phyloP scores from a whole-genome alignment of 2,113 vertebrate genomes.

The Perccottus glenii region DNA sequence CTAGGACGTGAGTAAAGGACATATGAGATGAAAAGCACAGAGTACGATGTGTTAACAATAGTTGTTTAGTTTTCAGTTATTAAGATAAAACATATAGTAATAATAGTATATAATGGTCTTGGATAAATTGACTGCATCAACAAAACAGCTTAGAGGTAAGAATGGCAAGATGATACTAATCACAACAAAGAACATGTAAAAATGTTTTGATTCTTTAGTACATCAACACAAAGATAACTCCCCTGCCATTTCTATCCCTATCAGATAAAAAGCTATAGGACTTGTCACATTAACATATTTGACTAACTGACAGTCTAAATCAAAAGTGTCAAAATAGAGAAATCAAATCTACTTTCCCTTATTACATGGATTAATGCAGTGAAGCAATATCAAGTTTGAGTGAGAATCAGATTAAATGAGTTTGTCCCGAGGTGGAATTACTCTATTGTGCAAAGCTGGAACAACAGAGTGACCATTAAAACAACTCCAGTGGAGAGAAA shows the following conservation, averaged over 20 bases:
- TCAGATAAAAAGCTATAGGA: neutral
- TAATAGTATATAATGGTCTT: too few relatives aligned
- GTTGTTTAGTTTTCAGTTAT: too few relatives aligned
- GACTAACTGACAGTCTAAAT: neutral
- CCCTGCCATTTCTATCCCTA: too few relatives aligned
- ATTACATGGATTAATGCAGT: neutral
- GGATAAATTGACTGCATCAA: too few relatives aligned
- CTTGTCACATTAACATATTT: neutral
- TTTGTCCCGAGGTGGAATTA: slow-evolving; percentile 3
- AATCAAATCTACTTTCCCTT: neutral
- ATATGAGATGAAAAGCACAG: slow-evolving; percentile 4
- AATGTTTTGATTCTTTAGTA: too few relatives aligned
- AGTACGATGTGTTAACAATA: neutral
- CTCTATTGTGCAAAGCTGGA: slow-evolving; percentile 33
- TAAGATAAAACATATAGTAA: too few relatives aligned
- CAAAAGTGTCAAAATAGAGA: too few relatives aligned
- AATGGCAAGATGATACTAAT: too few relatives aligned
- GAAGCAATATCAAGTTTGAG: neutral
- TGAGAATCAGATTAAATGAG: neutral
- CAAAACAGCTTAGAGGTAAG: too few relatives aligned
- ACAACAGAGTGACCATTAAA: slow-evolving; percentile 42
- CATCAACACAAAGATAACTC: too few relatives aligned
- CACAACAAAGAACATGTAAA: too few relatives aligned
- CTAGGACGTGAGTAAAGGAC: slow-evolving; percentile 34
- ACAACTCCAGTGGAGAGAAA: slow-evolving; percentile 48